A percentile compares a stretch with the other conserved stretches of the same genome.
phyloP scores from a whole-genome alignment of 2,888 invertebrate genomes.

The Aphidoletes aphidimyza region DNA sequence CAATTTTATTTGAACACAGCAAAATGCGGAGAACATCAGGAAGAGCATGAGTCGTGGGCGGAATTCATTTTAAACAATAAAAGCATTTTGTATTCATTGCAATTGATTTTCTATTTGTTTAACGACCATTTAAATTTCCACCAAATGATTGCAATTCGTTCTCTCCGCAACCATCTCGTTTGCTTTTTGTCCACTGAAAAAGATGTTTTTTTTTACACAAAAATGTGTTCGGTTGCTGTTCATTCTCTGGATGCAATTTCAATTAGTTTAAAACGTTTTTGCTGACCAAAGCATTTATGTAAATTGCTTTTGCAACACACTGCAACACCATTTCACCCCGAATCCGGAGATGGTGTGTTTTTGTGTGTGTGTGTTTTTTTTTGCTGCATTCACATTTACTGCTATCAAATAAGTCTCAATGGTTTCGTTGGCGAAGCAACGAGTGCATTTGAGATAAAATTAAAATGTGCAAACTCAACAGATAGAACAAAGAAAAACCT shows the following conservation, averaged over 20 bases:
- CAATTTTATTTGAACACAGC: background rate
- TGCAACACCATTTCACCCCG: background rate
- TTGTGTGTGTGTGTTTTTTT: background rate
- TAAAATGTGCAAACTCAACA: slow-evolving; percentile 18
- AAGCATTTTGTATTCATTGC: background rate
- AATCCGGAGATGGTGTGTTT: background rate
- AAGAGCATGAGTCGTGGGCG: slow-evolving; percentile 33
- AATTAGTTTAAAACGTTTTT: slow-evolving; percentile 50
- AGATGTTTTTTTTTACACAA: background rate
- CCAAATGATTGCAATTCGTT: background rate
- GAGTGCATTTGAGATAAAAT: slow-evolving; percentile 29
- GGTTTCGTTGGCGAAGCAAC: background rate
- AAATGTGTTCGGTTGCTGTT: background rate
- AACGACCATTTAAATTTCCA: background rate
- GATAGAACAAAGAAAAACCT: slow-evolving; percentile 13
- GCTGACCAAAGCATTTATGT: slow-evolving; percentile 50
- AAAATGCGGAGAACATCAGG: no score
- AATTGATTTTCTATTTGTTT: slow-evolving; percentile 36
- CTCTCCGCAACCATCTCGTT: background rate
- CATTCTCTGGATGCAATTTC: background rate
- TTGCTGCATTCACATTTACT: background rate
- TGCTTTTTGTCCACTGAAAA: background rate
- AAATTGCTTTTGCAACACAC: slow-evolving; percentile 45
- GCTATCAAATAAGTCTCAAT: background rate
- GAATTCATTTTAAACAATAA: slow-evolving; percentile 52